Evolutionary conservation across 92 coral and sea anemone species (phyloP).

Genomic region (Siderastrea radians): DNA sequence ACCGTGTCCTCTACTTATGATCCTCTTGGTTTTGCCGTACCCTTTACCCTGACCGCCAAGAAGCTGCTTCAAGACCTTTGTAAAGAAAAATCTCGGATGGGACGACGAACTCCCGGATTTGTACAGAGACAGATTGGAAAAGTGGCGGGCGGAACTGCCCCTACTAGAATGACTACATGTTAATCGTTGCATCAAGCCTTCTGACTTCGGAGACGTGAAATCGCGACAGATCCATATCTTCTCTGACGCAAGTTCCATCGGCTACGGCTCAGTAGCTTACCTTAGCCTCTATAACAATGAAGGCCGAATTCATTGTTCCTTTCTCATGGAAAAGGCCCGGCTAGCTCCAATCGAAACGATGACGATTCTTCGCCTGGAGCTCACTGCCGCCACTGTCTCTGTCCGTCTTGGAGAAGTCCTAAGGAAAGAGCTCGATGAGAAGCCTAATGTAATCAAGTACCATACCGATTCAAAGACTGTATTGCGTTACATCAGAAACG

Average conservation of each 20-base stretch:
- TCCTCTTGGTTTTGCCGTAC: slow-evolving; percentile 67
- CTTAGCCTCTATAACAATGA: slow-evolving; percentile 59
- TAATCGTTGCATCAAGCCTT: slow-evolving; percentile 65
- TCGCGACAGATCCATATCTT: slow-evolving; percentile 74
- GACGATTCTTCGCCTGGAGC: no score
- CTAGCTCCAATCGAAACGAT: slow-evolving; percentile 73
- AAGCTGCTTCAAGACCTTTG: slow-evolving; percentile 63
- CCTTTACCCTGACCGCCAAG: slow-evolving; percentile 64
- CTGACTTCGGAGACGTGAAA: slow-evolving; percentile 61
- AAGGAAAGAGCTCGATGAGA: slow-evolving; percentile 37
- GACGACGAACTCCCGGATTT: slow-evolving; percentile 74
- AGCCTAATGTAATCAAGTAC: slow-evolving; percentile 25
- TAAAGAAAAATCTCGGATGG: slow-evolving; percentile 67
- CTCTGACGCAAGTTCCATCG: slow-evolving; percentile 72
- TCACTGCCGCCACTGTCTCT: slow-evolving; percentile 68
- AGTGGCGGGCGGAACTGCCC: slow-evolving; percentile 71
- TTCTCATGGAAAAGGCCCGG: slow-evolving; percentile 75
- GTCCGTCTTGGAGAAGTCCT: slow-evolving; percentile 66
- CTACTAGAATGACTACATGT: slow-evolving; percentile 49
- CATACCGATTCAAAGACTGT: slow-evolving; percentile 76
- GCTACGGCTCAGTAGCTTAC: slow-evolving; percentile 70
- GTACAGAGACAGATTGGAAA: slow-evolving; percentile 54
- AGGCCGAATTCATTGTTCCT: slow-evolving; percentile 64
- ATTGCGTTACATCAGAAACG: slow-evolving; percentile 56
- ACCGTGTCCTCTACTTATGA: slow-evolving; percentile 66